phyloP scores from a whole-genome alignment of 2,888 invertebrate genomes.

The Nasonia oneida region DNA sequence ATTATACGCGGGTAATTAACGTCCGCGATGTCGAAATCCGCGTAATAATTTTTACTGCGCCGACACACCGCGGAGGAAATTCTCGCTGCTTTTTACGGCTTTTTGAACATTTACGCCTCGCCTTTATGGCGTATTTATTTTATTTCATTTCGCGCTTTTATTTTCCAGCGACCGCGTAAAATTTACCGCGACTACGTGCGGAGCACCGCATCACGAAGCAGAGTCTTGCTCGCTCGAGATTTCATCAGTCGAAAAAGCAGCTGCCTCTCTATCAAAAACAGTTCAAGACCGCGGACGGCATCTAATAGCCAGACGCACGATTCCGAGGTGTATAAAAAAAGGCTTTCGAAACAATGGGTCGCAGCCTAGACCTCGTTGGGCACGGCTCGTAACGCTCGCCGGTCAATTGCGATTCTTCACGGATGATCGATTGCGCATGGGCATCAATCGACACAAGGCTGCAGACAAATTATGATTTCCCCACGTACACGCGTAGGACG shows the following conservation, averaged over 20 bases:
- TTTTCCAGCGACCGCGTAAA: neutral
- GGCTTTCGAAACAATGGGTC: conserved; percentile 44
- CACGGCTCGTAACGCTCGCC: neutral
- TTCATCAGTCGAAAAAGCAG: neutral
- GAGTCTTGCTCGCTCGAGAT: neutral
- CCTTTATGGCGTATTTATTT: neutral
- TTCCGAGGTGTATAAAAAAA: neutral
- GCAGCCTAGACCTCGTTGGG: conserved; percentile 53
- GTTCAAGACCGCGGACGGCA: neutral
- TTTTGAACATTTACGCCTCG: neutral
- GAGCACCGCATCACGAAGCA: neutral
- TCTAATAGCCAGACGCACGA: neutral
- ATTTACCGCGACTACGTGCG: neutral
- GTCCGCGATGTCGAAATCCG: neutral
- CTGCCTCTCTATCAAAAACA: neutral
- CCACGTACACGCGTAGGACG: too few species aligned
- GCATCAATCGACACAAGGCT: conserved; percentile 9
- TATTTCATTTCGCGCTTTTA: neutral
- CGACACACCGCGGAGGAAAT: neutral
- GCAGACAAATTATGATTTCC: conserved; percentile 3
- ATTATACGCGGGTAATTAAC: neutral
- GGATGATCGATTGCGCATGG: conserved; percentile 40
- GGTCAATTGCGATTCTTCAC: conserved; percentile 45
- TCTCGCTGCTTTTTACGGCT: neutral
- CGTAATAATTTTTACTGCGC: neutral